Base-by-base conservation (phyloP, 2,797 vertebrate species). In the Phrynocephalus forsythii region DNA sequence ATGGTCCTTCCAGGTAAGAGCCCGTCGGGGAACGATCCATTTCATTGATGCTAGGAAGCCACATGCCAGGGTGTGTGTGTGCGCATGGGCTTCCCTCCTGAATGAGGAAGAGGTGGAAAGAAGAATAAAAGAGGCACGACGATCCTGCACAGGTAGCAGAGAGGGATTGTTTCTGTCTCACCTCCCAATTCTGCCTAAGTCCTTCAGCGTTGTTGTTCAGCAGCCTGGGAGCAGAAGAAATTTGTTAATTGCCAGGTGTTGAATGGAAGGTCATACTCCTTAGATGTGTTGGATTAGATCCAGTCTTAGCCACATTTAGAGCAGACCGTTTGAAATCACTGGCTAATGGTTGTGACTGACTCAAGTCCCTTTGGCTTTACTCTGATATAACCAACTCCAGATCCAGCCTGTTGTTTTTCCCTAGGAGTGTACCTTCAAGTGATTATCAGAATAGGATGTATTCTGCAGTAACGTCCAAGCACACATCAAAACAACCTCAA, bases 1-100 rank as follows among this genome's bases (percentile, higher is more conserved):
- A 98, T 99, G 2, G 97, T 97, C 8, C 97, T 99, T 87, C 98
- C 98, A 0, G 97, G 98, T 99, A 91, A 97, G 97, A 2, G 8
- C 73, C 69, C 9, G 8, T 9, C 26, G 28, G 22, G 52, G 60
- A 30, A 9, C 13, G 4, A 44, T 16, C 50, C 5, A 30, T 13
- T 44, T 60, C n/a, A 28, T n/a, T 48, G 11, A 11, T 6, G 1
- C 26, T 16, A 30, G 33, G 50, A 79, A 82, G 60, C 15, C 22
- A 67, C 79, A 38, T 52, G 16, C 13, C 22, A 28, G 20, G 38
- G n/a, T 7, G 38, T 33, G 38, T 44, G 38, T 44, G 38, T 44
- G 38, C 38, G 38, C 38, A 44, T 44, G 38, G 38, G 38, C 38
- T 44, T 3, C 38, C 15, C 16, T 6, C 2, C 52, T 30, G 33